phyloP scores from a whole-genome alignment of 2,797 vertebrate genomes.

The Paedocypris micromegethes region DNA sequence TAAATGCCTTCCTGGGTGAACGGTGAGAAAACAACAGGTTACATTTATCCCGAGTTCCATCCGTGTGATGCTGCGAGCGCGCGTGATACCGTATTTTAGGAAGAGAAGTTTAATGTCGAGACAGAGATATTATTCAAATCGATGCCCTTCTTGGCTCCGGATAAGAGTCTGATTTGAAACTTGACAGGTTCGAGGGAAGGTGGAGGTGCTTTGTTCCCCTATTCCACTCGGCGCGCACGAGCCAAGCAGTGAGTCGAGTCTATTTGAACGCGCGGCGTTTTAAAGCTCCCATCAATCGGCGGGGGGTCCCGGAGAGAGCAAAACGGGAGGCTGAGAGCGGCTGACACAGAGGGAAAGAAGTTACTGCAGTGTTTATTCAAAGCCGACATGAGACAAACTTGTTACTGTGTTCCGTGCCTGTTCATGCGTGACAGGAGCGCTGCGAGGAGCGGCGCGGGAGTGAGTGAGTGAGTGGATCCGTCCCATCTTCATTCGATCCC shows the following conservation, averaged over 20 bases:
- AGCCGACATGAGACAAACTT: conserved; percentile 68
- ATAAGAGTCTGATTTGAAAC: conserved; percentile 58
- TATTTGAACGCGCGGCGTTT: conserved; percentile 63
- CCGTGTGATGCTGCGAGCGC: conserved; percentile 35
- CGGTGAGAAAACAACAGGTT: conserved; percentile 37
- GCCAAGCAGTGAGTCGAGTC: conserved; percentile 59
- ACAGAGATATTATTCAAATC: conserved; percentile 52
- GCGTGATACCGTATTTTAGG: conserved; percentile 25
- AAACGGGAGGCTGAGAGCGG: conserved; percentile 38
- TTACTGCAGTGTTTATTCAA: conserved; percentile 62
- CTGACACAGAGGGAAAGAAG: conserved; percentile 33
- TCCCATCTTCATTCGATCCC: conserved; percentile 34
- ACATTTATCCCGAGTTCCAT: conserved; percentile 35
- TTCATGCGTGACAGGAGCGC: conserved; percentile 62
- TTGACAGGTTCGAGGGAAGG: conserved; percentile 61
- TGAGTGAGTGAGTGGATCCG: conserved; percentile 47
- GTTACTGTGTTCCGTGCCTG: conserved; percentile 61
- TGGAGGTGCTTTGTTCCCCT: conserved; percentile 64
- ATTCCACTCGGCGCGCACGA: conserved; percentile 53
- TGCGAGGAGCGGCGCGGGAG: conserved; percentile 49
- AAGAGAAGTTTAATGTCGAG: conserved; percentile 41
- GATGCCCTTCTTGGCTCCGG: conserved; percentile 47
- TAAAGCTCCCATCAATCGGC: conserved; percentile 62
- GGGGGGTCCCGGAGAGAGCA: conserved; percentile 56
- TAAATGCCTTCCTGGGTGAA: conserved; percentile 31